Percentiles rank a stretch among this genome's conserved stretches.
These are phyloP conservation scores for Remorina albescens DNA, from an alignment of 2,797 vertebrate species.

Conservation along the genomic window DNA sequence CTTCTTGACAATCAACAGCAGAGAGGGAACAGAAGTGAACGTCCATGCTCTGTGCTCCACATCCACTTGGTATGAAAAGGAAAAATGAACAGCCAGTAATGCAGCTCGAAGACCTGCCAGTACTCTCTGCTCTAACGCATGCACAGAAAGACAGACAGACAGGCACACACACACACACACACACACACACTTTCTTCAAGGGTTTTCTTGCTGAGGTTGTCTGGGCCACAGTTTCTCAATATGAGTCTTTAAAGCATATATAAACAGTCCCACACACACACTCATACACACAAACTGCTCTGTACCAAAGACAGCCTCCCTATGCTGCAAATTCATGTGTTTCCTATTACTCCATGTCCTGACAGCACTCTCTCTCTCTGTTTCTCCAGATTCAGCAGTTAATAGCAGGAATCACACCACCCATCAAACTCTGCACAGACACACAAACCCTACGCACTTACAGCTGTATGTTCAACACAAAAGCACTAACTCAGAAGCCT, in stretches of 20 bases:
- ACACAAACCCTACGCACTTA: background rate
- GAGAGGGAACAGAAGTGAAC: conserved; percentile 11
- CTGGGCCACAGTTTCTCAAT: conserved; percentile 51
- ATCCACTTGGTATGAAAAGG: conserved; percentile 48
- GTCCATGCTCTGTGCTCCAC: conserved; percentile 26
- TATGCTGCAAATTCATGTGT: conserved; percentile 66
- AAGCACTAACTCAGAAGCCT: conserved; percentile 11
- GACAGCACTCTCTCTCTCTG: conserved; percentile 49
- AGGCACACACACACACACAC: no score
- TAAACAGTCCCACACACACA: conserved; percentile 40
- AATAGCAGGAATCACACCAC: conserved; percentile 46
- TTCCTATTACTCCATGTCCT: conserved; percentile 74
- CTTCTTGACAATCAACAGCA: conserved; percentile 7
- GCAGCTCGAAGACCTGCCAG: conserved; percentile 49
- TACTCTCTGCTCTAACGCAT: conserved; percentile 58
- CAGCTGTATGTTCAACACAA: background rate
- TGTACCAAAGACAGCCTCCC: conserved; percentile 25
- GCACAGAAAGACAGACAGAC: background rate
- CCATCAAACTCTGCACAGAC: conserved; percentile 15
- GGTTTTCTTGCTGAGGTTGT: conserved; percentile 64
- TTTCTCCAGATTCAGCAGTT: conserved; percentile 66
- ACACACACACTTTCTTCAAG: conserved; percentile 50
- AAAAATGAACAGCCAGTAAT: conserved; percentile 52
- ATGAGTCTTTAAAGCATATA: conserved; percentile 53
- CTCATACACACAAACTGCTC: conserved; percentile 13